phyloP scores from a whole-genome alignment of 1,140 invertebrate species.

The Limonius californicus region DNA sequence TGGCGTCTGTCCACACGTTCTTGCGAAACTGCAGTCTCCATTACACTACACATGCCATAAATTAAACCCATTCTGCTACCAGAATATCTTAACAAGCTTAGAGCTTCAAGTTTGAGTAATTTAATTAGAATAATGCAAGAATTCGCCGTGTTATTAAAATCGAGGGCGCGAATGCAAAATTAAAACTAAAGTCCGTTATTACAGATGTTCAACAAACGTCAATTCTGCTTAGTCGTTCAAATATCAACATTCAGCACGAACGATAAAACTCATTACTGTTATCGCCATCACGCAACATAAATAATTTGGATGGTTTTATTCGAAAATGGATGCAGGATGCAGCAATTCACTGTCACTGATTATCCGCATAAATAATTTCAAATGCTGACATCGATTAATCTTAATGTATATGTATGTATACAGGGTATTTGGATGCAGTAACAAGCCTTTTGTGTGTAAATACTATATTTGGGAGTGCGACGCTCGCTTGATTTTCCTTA shows the following conservation, averaged over 20 bases:
- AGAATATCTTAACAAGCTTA: constrained; percentile 37
- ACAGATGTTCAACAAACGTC: constrained; percentile 1
- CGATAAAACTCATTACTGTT: constrained; percentile 38
- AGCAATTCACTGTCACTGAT: constrained; percentile 22
- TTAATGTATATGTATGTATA: background rate
- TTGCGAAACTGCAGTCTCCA: constrained; percentile 38
- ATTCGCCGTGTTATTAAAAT: background rate
- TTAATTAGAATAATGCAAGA: background rate
- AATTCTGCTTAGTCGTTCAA: background rate
- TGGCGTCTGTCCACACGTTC: constrained; percentile 42
- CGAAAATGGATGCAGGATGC: constrained; percentile 27
- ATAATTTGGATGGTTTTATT: constrained; percentile 38
- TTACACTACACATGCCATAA: constrained; percentile 38
- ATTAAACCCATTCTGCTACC: constrained; percentile 32
- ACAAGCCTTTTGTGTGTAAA: too few species aligned
- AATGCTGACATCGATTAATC: constrained; percentile 4
- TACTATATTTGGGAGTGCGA: too few species aligned
- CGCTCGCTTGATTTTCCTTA: too few species aligned
- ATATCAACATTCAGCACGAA: constrained; percentile 30
- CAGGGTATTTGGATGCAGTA: too few species aligned
- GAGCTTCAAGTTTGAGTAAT: constrained; percentile 16
- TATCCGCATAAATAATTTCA: constrained; percentile 27
- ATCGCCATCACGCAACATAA: constrained; percentile 38
- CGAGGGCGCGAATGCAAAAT: background rate
- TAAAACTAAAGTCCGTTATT: background rate